These are phyloP conservation scores for Pluvianellus socialis DNA, from an alignment of 2,113 vertebrate genomes.

Conservation along the genomic window DNA sequence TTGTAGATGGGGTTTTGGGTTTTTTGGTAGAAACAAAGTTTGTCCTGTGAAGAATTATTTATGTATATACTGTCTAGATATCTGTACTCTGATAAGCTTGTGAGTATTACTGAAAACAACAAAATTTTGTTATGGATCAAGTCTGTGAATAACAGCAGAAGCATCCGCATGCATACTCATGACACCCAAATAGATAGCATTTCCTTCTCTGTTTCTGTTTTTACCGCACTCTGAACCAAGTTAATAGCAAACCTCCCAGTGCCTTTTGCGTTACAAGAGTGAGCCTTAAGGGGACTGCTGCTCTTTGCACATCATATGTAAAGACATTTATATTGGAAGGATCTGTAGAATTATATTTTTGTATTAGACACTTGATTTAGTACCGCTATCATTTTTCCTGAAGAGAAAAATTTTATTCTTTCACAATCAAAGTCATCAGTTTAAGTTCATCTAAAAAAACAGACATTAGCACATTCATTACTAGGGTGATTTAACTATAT, in stretches of 20 bases:
- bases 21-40: background rate
- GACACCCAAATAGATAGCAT: background rate
- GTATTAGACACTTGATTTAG: conserved; percentile 16
- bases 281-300: background rate
- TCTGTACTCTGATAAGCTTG: background rate
- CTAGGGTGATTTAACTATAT: background rate
- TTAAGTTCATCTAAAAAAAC: conserved; percentile 26
- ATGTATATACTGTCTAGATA: background rate
- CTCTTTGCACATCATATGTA: background rate
- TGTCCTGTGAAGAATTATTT: background rate
- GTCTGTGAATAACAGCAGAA: background rate
- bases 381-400: background rate
- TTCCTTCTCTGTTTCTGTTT: background rate
- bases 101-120: background rate
- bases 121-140: background rate
- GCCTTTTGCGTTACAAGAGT: background rate
- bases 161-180: background rate
- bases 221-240: background rate
- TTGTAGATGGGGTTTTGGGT: accelerated
- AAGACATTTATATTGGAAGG: conserved; percentile 2
- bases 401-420: conserved; percentile 21
- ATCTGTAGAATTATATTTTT: conserved; percentile 12
- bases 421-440: background rate
- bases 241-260: background rate
- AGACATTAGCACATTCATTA: conserved; percentile 10